These are phyloP conservation scores for Orbicella faveolata DNA, from an alignment of 64 coral and sea anemone species.

Conservation along the genomic window DNA sequence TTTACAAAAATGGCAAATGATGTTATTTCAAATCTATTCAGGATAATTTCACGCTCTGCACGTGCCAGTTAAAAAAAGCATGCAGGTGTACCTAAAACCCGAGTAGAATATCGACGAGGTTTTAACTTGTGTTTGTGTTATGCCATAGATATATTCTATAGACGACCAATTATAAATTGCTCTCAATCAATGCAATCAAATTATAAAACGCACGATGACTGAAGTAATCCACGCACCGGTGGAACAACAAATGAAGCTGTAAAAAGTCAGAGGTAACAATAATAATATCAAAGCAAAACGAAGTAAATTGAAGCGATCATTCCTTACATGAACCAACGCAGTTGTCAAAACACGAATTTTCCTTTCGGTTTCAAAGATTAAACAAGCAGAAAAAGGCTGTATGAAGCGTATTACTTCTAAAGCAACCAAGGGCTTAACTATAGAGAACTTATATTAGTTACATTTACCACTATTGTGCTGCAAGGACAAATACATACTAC, in stretches of 20 bases:
- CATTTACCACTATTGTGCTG: not conserved
- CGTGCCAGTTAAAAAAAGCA: conserved; percentile 24
- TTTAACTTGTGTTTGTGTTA: not conserved
- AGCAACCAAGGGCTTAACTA: no score
- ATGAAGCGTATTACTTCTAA: not conserved
- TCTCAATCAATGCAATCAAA: not conserved
- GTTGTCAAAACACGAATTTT: no score
- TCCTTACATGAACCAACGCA: no score
- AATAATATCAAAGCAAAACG: not conserved
- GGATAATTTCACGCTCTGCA: conserved; percentile 16
- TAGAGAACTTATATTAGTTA: no score
- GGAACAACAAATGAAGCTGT: no score
- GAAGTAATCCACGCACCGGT: not conserved
- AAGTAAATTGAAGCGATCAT: no score
- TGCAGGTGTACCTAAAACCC: conserved; percentile 1
- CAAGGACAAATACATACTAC: not conserved
- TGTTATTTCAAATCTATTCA: conserved; percentile 34
- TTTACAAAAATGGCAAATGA: conserved; percentile 17
- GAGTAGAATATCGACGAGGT: not conserved
- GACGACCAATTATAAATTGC: not conserved
- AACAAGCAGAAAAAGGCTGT: not conserved
- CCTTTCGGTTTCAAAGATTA: not conserved
- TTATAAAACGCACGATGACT: not conserved
- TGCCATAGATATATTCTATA: not conserved
- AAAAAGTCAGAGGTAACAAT: not conserved